A percentile compares a stretch with the other conserved stretches of the same genome.
phyloP scores from a whole-genome alignment of 2,113 vertebrate species.

The Psittacus erithacus region DNA sequence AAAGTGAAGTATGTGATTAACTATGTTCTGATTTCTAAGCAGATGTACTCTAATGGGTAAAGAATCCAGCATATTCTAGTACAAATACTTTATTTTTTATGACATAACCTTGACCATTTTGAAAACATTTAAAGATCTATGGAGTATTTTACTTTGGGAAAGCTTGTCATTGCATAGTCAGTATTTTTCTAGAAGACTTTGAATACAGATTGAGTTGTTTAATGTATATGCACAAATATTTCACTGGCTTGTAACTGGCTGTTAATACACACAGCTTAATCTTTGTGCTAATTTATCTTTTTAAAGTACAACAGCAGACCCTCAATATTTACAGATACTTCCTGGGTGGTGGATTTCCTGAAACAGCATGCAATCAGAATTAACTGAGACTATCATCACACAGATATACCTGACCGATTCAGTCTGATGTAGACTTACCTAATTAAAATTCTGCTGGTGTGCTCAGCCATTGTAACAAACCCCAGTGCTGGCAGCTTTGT shows the following conservation, averaged over 20 bases:
- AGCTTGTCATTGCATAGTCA: not conserved
- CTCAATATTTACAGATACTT: not conserved
- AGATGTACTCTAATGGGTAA: not conserved
- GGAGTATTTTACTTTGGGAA: not conserved
- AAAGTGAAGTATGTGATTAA: not conserved
- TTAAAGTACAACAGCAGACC: not conserved
- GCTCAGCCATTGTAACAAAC: not conserved
- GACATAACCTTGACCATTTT: not conserved
- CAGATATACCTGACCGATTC: not conserved
- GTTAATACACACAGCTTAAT: not conserved
- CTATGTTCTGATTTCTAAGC: not conserved
- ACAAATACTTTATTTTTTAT: not conserved
- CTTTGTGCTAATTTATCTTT: not conserved
- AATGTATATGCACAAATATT: not conserved
- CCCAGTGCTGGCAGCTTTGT: not conserved
- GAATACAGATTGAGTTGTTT: not conserved
- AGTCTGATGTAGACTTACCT: not conserved
- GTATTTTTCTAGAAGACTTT: not conserved
- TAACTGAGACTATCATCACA: not conserved
- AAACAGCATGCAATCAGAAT: not conserved
- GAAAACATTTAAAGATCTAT: not conserved
- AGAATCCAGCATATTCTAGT: not conserved
- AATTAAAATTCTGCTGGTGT: not conserved
- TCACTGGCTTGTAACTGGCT: not conserved
- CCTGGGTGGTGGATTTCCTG: not conserved